Base-by-base conservation (phyloP, 2,797 vertebrate species). In the Anas flavirostris region DNA sequence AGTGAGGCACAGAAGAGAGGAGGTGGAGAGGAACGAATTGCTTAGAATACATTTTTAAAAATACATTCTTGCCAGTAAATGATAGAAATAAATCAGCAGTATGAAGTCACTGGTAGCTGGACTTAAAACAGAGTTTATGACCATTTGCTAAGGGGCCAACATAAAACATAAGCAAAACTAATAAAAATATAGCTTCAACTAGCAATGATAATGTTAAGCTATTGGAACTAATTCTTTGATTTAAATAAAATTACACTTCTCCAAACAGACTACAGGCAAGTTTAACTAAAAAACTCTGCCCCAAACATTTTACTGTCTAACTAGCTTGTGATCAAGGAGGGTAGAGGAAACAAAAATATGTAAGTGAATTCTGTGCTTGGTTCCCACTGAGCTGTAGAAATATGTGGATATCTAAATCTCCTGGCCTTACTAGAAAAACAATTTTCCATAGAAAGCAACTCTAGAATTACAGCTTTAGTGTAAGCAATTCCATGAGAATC, bases 11-110 rank as follows among this genome's bases (percentile, higher is more conserved):
- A 67, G 63, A 67, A 92, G 26, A 90, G 56, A 74, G 22, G 44
- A 94, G 72, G 35, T 12, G 3, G 80, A 88, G 33, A 64, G 55
- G 75, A 70, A 87, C 33, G n/a, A 97, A 90, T 77, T 21, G 46
- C 90, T 94, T 85, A 74, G 78, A 91, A 88, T 48, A 91, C 35
- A 23, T 84, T 88, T 93, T 21, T 1, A 2, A 79, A 91, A 68
- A 89, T 67, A 83, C 39, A 91, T 91, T 96, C 94, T 94, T 97
- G 89, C 92, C 12, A 1, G 95, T 95, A 95, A 96, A 78, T 86
- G 76, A 96, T 56, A 86, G 86, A 96, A 96, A 96, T 96, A 96
- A 96, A 89, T 97, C 95, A 91, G 53, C 50, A 59, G 68, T 19
- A 94, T 96, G 93, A 96, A 96, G 90, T 95, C 95, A 95, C 86